Percentiles rank a stretch among this genome's conserved stretches.
phyloP scores from a whole-genome alignment of 2,888 invertebrate species.

The Osmoderma eremita region DNA sequence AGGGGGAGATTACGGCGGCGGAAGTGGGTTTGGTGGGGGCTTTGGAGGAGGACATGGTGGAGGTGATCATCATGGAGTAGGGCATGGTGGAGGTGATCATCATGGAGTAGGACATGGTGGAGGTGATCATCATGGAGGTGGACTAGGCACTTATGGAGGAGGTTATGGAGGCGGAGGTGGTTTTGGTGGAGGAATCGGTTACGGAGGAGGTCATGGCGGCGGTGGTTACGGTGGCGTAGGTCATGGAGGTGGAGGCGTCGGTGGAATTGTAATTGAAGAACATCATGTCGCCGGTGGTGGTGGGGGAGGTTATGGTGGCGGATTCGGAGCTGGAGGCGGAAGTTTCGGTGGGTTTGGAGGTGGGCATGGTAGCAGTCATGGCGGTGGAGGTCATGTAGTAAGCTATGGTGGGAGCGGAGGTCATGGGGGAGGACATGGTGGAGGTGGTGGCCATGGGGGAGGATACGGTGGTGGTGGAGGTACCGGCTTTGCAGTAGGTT shows the following conservation, averaged over 20 bases:
- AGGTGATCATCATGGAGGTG: slow-evolving; percentile 42
- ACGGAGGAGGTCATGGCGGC: slow-evolving; percentile 29
- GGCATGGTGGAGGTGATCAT: slow-evolving; percentile 45
- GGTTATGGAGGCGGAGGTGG: slow-evolving; percentile 57
- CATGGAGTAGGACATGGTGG: slow-evolving; percentile 47
- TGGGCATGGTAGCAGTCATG: slow-evolving; percentile 14
- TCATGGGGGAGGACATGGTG: slow-evolving; percentile 41
- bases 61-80: slow-evolving; percentile 48
- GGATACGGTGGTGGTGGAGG: slow-evolving; percentile 52
- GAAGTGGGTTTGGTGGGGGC: slow-evolving; percentile 46
- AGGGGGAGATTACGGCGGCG: slow-evolving; percentile 43
- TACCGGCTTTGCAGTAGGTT: slow-evolving; percentile 35
- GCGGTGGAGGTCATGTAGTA: slow-evolving; percentile 23
- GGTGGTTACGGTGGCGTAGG: slow-evolving; percentile 36
- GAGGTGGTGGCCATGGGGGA: slow-evolving; percentile 57
- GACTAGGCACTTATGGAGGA: slow-evolving; percentile 55
- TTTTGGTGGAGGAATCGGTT: slow-evolving; percentile 43
- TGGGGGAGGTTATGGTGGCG: slow-evolving; percentile 39
- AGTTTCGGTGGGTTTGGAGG: slow-evolving; percentile 27
- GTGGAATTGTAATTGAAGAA: slow-evolving; percentile 21
- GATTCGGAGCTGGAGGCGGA: slow-evolving; percentile 35
- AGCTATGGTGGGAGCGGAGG: slow-evolving; percentile 33
- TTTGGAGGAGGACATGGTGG: slow-evolving; percentile 47
- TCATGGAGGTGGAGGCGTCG: slow-evolving; percentile 30
- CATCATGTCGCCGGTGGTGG: slow-evolving; percentile 35